These are phyloP conservation scores for Lypha dubia DNA, from an alignment of 2,888 invertebrate species.

Conservation along the genomic window DNA sequence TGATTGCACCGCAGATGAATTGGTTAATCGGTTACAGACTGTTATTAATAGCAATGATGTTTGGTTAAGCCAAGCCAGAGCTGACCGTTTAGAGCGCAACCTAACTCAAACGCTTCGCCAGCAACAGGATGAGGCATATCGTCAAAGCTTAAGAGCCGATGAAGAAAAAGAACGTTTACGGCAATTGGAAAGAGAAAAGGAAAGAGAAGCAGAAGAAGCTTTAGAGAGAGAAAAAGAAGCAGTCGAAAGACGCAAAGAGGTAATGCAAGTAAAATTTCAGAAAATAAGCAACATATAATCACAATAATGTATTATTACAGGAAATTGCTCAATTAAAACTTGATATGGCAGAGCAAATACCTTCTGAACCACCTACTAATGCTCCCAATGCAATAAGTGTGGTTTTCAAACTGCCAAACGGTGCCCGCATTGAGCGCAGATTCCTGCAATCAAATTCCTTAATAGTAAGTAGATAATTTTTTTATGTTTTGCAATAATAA, in stretches of 20 bases:
- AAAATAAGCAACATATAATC: background rate
- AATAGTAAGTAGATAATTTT: conserved; percentile 86
- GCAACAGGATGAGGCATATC: conserved; percentile 97
- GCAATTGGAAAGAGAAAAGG: conserved; percentile 85
- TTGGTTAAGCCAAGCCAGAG: conserved; percentile 92
- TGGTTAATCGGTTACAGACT: conserved; percentile 89
- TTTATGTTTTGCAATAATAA: conserved; percentile 23
- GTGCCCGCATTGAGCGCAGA: conserved; percentile 93
- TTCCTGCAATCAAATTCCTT: conserved; percentile 92
- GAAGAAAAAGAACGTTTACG: conserved; percentile 95
- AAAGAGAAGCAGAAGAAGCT: conserved; percentile 84
- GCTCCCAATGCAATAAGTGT: conserved; percentile 90
- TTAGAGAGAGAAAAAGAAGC: conserved; percentile 84
- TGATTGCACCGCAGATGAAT: conserved; percentile 88
- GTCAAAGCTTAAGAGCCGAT: conserved; percentile 94
- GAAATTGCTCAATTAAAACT: conserved; percentile 88
- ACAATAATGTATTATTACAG: conserved; percentile 74
- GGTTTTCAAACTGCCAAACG: conserved; percentile 95
- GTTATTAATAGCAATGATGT: conserved; percentile 94
- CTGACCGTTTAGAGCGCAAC: conserved; percentile 92
- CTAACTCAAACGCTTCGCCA: conserved; percentile 93
- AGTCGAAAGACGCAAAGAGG: conserved; percentile 84
- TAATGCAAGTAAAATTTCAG: conserved; percentile 61
- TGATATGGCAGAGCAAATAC: conserved; percentile 87
- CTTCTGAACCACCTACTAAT: conserved; percentile 89